phyloP scores from a whole-genome alignment of 2,888 invertebrate species.

The Gymnoscelis rufifasciata region DNA sequence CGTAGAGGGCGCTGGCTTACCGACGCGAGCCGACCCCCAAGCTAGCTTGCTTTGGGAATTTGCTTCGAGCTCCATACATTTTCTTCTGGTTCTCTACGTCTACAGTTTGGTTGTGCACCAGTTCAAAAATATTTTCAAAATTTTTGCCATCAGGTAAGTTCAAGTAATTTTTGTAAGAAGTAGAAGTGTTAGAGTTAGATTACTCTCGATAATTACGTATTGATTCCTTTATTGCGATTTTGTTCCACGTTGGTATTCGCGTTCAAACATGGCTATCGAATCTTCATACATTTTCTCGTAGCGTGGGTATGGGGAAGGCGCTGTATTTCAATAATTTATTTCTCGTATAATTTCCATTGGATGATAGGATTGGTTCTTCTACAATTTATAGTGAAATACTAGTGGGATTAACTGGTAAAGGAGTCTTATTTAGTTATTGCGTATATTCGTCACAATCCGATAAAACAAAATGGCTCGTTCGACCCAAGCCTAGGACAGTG shows the following conservation, averaged over 20 bases:
- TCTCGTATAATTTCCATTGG: slow-evolving; percentile 73
- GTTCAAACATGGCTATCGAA: slow-evolving; percentile 78
- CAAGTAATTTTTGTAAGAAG: slow-evolving; percentile 59
- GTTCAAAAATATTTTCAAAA: slow-evolving; percentile 78
- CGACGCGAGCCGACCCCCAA: slow-evolving; percentile 74
- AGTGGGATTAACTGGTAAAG: slow-evolving; percentile 66
- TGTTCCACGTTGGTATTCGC: slow-evolving; percentile 77
- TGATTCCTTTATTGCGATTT: slow-evolving; percentile 56
- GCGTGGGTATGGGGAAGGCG: slow-evolving; percentile 75
- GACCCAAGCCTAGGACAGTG: slow-evolving; percentile 76
- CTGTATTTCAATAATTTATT: slow-evolving; percentile 76
- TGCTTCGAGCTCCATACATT: slow-evolving; percentile 79
- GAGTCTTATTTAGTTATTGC: slow-evolving; percentile 69
- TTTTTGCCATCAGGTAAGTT: slow-evolving; percentile 78
- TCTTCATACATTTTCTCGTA: slow-evolving; percentile 72
- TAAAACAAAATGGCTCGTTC: slow-evolving; percentile 80
- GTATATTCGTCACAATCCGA: slow-evolving; percentile 76
- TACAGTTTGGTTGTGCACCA: slow-evolving; percentile 78
- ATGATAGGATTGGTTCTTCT: slow-evolving; percentile 70
- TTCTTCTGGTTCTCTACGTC: slow-evolving; percentile 79
- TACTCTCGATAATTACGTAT: slow-evolving; percentile 50
- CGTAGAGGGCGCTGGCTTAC: slow-evolving; percentile 68
- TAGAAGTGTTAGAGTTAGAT: slow-evolving; percentile 52
- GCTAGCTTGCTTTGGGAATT: slow-evolving; percentile 75
- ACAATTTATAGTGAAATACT: slow-evolving; percentile 65